Evolutionary conservation across 2,113 vertebrate species (phyloP).

Genomic region (Myrmecophaga tridactyla): DNA sequence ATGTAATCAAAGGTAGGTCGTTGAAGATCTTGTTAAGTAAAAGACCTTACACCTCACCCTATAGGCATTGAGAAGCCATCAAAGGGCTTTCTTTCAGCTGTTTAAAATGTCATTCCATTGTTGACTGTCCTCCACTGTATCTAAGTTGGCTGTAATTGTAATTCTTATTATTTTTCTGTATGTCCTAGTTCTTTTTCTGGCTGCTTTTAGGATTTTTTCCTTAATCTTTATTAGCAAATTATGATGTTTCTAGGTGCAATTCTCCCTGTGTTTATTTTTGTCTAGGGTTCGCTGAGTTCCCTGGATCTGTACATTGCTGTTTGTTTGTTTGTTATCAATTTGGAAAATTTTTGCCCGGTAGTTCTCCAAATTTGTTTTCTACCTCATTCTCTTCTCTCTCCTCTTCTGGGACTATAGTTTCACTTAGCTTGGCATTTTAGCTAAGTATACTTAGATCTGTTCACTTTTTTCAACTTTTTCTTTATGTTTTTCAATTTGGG

Average conservation of each 20-base stretch:
- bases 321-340: conserved; percentile 37
- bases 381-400: background rate
- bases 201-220: conserved; percentile 40
- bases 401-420: background rate
- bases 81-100: background rate
- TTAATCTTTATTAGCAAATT: background rate
- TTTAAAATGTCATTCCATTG: background rate
- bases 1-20: background rate
- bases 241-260: background rate
- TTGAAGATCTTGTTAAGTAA: background rate
- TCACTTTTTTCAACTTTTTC: background rate
- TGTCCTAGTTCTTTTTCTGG: background rate
- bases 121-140: background rate
- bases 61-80: background rate
- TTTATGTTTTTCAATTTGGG: conserved; percentile 12
- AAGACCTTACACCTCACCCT: background rate
- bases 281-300: background rate
- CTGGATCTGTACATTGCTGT: background rate
- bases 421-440: background rate
- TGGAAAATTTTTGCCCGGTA: background rate
- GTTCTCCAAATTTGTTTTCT: conserved; percentile 15
- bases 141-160: background rate
- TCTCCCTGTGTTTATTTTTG: background rate
- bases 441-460: background rate
- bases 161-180: conserved; percentile 31